Percentiles rank a stretch among this genome's conserved stretches.
These are phyloP conservation scores for Betta splendens DNA, from an alignment of 2,797 vertebrate species.

Conservation along the genomic window DNA sequence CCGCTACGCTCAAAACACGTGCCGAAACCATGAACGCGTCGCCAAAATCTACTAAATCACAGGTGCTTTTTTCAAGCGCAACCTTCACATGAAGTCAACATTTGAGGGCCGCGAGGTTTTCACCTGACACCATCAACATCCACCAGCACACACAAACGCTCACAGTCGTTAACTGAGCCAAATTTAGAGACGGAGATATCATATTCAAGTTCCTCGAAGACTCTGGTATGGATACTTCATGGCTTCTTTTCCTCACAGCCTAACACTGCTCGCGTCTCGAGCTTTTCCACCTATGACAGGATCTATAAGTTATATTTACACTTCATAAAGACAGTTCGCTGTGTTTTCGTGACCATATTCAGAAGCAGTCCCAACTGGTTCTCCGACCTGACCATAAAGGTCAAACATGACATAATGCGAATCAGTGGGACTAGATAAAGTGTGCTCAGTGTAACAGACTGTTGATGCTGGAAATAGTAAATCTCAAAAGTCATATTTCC, in stretches of 20 bases:
- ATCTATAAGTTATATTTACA: slow-evolving; percentile 49
- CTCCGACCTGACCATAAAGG: slow-evolving; percentile 6
- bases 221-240: slow-evolving; percentile 58
- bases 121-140: slow-evolving; percentile 26
- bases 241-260: slow-evolving; percentile 45
- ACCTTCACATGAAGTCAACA: slow-evolving; percentile 16
- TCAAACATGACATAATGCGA: slow-evolving; percentile 25
- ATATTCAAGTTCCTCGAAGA: slow-evolving; percentile 75
- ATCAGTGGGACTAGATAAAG: slow-evolving; percentile 15
- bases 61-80: slow-evolving; percentile 12
- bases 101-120: slow-evolving; percentile 16
- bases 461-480: no score
- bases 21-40: slow-evolving; percentile 25
- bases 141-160: slow-evolving; percentile 15
- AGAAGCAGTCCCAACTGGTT: slow-evolving; percentile 11
- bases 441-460: no score
- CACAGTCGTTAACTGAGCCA: slow-evolving; percentile 41
- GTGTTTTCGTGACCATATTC: slow-evolving; percentile 17
- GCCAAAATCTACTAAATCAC: slow-evolving; percentile 24
- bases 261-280: slow-evolving; percentile 30
- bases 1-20: slow-evolving; percentile 27
- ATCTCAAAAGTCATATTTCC: no score
- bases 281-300: slow-evolving; percentile 33
- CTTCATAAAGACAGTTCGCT: slow-evolving; percentile 21
- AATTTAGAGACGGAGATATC: slow-evolving; percentile 65